These are phyloP conservation scores for Montipora capitata DNA, from an alignment of 92 coral and sea anemone genomes.

Conservation along the genomic window DNA sequence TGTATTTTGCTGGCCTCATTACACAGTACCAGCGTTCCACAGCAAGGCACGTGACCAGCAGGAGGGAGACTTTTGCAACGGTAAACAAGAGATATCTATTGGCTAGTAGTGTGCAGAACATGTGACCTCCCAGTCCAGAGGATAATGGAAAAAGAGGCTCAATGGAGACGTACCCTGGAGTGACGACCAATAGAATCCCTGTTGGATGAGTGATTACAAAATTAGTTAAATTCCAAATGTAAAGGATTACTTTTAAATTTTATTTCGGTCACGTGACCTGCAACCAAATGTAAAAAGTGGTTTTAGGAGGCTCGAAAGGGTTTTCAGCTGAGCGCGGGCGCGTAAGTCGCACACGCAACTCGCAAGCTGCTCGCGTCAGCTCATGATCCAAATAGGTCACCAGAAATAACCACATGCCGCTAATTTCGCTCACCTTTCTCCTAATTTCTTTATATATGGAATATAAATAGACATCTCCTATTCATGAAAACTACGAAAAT, in stretches of 20 bases:
- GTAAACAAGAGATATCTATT: constrained; percentile 28
- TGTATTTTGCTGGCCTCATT: constrained; percentile 35
- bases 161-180: constrained; percentile 35
- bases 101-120: constrained; percentile 33
- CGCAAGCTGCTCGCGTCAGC: too few species aligned
- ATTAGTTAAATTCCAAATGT: not conserved
- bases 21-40: constrained; percentile 48
- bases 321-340: too few species aligned
- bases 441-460: too few species aligned
- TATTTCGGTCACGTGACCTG: too few species aligned
- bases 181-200: constrained; percentile 11
- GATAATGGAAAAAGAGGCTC: constrained; percentile 4
- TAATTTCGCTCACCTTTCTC: too few species aligned
- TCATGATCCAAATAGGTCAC: too few species aligned
- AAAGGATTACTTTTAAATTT: not conserved
- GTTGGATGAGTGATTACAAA: not conserved
- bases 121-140: constrained; percentile 8
- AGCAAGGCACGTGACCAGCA: constrained; percentile 45
- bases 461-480: too few species aligned
- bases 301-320: too few species aligned
- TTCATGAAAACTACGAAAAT: too few species aligned
- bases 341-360: too few species aligned
- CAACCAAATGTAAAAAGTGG: too few species aligned
- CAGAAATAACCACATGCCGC: too few species aligned
- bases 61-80: constrained; percentile 12